Evolutionary conservation across 2,113 vertebrate species (phyloP).

Genomic region (Bubo blakistoni): DNA sequence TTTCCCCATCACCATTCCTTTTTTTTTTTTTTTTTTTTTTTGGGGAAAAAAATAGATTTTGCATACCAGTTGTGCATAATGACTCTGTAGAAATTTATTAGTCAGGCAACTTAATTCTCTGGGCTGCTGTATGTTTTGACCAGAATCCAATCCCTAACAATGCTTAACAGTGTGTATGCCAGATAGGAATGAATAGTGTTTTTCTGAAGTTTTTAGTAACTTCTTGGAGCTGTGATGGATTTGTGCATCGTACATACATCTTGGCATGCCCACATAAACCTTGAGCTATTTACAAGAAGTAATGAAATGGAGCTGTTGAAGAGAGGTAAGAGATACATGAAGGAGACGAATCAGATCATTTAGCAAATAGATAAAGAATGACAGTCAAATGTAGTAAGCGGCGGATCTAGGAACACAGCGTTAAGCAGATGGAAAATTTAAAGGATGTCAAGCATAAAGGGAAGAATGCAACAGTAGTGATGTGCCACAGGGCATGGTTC

Average conservation of each 20-base stretch:
- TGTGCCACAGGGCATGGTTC: neutral
- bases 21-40: neutral
- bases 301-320: neutral
- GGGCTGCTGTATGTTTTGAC: neutral
- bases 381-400: neutral
- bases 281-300: neutral
- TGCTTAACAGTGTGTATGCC: neutral
- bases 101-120: neutral
- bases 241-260: neutral
- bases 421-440: neutral
- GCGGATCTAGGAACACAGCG: neutral
- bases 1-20: neutral
- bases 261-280: neutral
- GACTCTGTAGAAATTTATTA: neutral
- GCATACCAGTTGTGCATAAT: neutral
- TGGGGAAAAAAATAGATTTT: neutral
- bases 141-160: neutral
- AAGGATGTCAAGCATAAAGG: neutral
- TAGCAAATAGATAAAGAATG: neutral
- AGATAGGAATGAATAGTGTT: neutral
- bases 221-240: neutral
- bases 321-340: neutral
- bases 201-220: neutral
- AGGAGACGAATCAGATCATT: neutral
- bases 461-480: neutral